Percentiles rank a stretch among this genome's conserved stretches.
phyloP scores from a whole-genome alignment of 2,113 vertebrate genomes.

The Puffinus mauretanicus region DNA sequence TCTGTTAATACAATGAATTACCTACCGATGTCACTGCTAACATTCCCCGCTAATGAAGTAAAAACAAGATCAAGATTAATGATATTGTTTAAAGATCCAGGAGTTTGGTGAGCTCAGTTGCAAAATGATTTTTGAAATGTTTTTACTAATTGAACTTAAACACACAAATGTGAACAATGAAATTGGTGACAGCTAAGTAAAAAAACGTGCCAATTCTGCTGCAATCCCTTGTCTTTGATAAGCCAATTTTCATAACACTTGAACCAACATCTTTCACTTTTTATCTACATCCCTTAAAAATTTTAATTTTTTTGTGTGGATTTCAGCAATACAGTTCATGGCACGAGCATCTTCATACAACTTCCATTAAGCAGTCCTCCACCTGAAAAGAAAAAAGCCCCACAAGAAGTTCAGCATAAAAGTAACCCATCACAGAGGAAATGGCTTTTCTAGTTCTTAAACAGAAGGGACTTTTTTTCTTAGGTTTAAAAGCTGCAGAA shows the following conservation, averaged over 20 bases:
- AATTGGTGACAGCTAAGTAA: background rate
- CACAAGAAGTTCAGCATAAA: background rate
- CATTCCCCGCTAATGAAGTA: background rate
- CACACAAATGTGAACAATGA: background rate
- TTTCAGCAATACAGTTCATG: background rate
- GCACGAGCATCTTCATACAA: background rate
- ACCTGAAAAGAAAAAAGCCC: background rate
- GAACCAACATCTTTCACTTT: background rate
- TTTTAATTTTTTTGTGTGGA: background rate
- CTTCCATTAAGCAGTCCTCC: background rate
- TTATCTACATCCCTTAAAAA: background rate
- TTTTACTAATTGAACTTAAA: background rate
- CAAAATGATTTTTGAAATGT: background rate
- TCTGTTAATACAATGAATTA: background rate
- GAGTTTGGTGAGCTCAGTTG: background rate
- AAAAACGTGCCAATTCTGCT: background rate
- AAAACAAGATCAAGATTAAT: slow-evolving; percentile 1
- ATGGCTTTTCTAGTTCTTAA: background rate
- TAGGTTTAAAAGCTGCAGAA: background rate
- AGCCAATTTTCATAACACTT: background rate
- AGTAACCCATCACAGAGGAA: background rate
- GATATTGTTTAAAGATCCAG: background rate
- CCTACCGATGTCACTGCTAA: background rate
- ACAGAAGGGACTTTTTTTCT: background rate
- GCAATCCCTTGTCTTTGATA: background rate